Evolutionary conservation across 2,113 vertebrate genomes (phyloP), one percentile per base, ranked within the genome.

Genomic region (Ancistrus triradiatus): DNA sequence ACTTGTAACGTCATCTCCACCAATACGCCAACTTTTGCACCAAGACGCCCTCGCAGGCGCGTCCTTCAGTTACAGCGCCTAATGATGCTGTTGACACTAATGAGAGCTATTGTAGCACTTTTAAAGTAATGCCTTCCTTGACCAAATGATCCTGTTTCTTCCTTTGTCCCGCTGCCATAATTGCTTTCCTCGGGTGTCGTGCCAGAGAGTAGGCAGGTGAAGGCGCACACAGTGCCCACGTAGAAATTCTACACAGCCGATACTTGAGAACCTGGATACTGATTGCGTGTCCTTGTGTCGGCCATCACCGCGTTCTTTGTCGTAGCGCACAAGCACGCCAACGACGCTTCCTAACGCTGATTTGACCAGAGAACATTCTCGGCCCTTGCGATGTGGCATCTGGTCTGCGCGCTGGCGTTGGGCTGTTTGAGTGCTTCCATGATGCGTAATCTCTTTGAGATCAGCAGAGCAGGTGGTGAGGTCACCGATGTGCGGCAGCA

Each of bases 31-130:
- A n/a, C n/a, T n/a, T n/a, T n/a, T n/a, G n/a, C n/a, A n/a, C n/a
- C n/a, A n/a, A n/a, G n/a, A n/a, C 27, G 27, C 27, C 27, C 27
- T 4, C 7, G 7, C n/a, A 42, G 38, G 6, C n/a, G 11, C 38
- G n/a, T n/a, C 38, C 38, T 42, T 42, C n/a, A 42, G 38, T 42
- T 15, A 42, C 38, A 42, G 14, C 38, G n/a, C 11, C 38, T 75
- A 70, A 78, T 65, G 59, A 67, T 31, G 19, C 22, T 57, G 63
- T 61, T 60, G 40, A 61, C 63, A 75, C 69, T 70, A 57, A 70
- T 18, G 38, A 57, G 21, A 46, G 18, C 40, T 52, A 67, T 71
- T 60, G 53, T 68, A 69, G 61, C 40, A 46, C 42, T 58, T 42
- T 46, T 46, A 28, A 24, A 44, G 42, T 33, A 15, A 40, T 43